Percentiles rank a stretch among this genome's conserved stretches.
Evolutionary conservation across 2,888 invertebrate genomes (phyloP).

Genomic region (Drosophila prolongata): DNA sequence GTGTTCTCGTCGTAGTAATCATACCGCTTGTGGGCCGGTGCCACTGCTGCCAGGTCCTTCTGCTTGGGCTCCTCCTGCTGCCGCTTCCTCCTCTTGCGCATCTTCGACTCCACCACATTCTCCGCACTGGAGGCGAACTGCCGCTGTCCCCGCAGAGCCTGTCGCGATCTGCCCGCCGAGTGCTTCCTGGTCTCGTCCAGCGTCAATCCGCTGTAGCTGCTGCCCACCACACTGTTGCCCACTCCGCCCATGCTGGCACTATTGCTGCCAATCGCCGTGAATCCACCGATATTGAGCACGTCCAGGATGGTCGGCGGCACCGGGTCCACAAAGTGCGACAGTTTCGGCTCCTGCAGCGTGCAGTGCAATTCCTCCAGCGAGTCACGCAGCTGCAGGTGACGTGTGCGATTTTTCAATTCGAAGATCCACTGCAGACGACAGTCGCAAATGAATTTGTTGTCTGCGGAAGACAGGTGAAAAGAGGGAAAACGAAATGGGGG

Average conservation of each 20-base stretch:
- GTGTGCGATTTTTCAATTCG: conserved; percentile 88
- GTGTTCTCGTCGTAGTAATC: conserved; percentile 67
- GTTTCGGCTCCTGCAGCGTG: conserved; percentile 85
- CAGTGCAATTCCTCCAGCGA: conserved; percentile 90
- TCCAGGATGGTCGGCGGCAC: conserved; percentile 78
- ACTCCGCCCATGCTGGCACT: conserved; percentile 69
- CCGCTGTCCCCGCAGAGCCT: conserved; percentile 71
- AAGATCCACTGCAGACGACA: conserved; percentile 93
- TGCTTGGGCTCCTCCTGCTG: conserved; percentile 36
- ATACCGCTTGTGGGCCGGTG: conserved; percentile 68
- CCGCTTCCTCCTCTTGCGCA: conserved; percentile 59
- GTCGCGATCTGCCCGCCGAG: conserved; percentile 59
- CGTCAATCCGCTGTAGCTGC: conserved; percentile 61
- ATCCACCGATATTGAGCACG: conserved; percentile 74
- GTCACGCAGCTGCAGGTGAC: conserved; percentile 88
- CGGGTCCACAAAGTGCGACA: conserved; percentile 78
- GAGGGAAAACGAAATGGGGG: conserved; percentile 13
- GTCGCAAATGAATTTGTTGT: conserved; percentile 93
- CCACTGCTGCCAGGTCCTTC: conserved; percentile 51
- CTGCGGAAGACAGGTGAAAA: conserved; percentile 85
- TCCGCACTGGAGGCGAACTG: conserved; percentile 64
- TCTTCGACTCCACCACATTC: conserved; percentile 64
- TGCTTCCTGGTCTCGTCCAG: conserved; percentile 65
- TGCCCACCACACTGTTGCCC: conserved; percentile 56
- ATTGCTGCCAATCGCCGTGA: conserved; percentile 71